Evolutionary conservation across 2,113 vertebrate species (phyloP), one percentile per base, ranked within the genome.

Genomic region (Crotalus horridus): DNA sequence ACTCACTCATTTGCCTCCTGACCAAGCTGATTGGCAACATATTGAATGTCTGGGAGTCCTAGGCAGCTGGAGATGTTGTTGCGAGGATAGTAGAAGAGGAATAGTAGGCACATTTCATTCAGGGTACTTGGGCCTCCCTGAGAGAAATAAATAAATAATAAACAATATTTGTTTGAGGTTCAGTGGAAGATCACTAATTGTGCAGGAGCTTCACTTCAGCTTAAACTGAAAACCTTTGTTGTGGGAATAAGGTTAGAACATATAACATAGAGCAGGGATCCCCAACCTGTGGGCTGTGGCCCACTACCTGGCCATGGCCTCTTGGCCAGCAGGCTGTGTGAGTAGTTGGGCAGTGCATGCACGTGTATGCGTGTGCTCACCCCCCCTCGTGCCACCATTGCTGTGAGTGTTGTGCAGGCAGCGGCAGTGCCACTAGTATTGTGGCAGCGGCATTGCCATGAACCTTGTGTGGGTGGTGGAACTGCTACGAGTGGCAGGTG

Each of bases 101-200:
- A 99, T 54, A 97, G 95, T 87, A 98, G 95, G 48, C 98, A 99
- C 98, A 99, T 98, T 96, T 99, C 98, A 92, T 97, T 97, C 6
- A 95, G 93, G 64, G 98, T 98, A 88, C 96, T 97, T 29, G 97
- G 94, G 3, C 98, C 98, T 29, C 98, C 97, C 98, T 98, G 95
- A 17, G 93, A 94, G 89, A 54, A 91, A 93, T 93, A 55, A 85
- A 92, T 3, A n/a, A n/a, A 91, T 29, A 93, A 74, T 64, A 85
- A 85, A 74, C 10, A 8, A 48, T 8, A n/a, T 33, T 46, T n/a
- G 55, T 53, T 46, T 26, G 64, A 39, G n/a, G 21, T 29, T 33
- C n/a, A 53, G 13, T 15, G n/a, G 21, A 74, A 21, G 48, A 81
- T 29, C 51, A 56, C 26, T n/a, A 69, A 69, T n/a, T 81, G 15